Evolutionary conservation across 1,140 invertebrate species (phyloP).

Genomic region (Leptopilina clavipes): DNA sequence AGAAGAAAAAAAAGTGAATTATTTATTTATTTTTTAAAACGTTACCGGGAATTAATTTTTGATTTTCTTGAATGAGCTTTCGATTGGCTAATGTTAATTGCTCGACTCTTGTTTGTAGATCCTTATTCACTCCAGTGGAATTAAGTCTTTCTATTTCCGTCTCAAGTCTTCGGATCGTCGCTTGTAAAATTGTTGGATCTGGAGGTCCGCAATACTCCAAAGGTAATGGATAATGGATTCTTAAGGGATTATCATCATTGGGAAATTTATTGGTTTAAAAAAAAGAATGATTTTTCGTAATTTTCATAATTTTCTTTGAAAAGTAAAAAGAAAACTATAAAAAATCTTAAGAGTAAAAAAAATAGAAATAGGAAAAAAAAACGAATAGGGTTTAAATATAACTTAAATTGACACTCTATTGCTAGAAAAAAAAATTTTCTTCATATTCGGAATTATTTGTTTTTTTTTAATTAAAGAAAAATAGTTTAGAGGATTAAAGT

Average conservation of each 20-base stretch:
- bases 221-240: slow-evolving; percentile 75
- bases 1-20: no score
- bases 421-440: no score
- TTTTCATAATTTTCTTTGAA: no score
- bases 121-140: slow-evolving; percentile 49
- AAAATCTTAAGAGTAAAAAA: background rate
- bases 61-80: slow-evolving; percentile 63
- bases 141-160: slow-evolving; percentile 67
- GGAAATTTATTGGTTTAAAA: no score
- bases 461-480: background rate
- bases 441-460: background rate
- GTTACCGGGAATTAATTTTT: slow-evolving; percentile 54
- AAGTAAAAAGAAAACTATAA: background rate
- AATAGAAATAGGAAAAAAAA: slow-evolving; percentile 30
- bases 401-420: no score
- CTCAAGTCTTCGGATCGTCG: slow-evolving; percentile 72
- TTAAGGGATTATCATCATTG: slow-evolving; percentile 52
- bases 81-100: slow-evolving; percentile 59
- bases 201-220: slow-evolving; percentile 74
- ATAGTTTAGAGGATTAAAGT: background rate
- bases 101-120: slow-evolving; percentile 55
- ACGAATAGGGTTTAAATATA: slow-evolving; percentile 21
- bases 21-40: slow-evolving; percentile 41
- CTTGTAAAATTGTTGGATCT: slow-evolving; percentile 72
- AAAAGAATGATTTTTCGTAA: no score